Conservation (phyloP, 2,113 vertebrate species). For the Rhynchomys soricoides region DNA sequence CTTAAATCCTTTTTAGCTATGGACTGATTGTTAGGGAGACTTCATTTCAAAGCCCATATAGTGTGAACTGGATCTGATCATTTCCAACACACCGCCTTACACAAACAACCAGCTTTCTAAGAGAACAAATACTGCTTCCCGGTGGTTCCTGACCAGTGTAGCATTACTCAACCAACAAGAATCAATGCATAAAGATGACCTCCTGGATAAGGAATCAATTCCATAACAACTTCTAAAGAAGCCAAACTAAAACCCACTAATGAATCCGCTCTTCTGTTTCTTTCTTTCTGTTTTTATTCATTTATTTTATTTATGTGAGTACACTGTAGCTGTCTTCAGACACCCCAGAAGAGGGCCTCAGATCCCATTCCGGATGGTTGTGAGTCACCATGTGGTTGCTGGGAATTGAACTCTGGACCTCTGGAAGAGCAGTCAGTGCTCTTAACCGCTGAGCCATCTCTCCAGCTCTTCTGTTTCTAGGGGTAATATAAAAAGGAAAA, state of each 20-base stretch:
- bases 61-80: background rate
- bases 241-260: background rate
- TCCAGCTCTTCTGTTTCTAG: background rate
- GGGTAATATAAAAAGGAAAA: background rate
- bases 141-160: background rate
- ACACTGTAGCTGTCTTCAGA: too few species aligned
- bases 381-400: too few species aligned
- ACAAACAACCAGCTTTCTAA: background rate
- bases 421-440: too few species aligned
- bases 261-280: too few species aligned
- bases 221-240: constrained; percentile 46
- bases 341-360: too few species aligned
- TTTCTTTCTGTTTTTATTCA: too few species aligned
- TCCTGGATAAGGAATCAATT: constrained; percentile 26
- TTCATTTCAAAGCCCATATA: background rate
- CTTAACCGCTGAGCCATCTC: too few species aligned
- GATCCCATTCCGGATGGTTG: too few species aligned
- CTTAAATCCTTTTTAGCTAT: background rate
- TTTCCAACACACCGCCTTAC: background rate
- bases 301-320: too few species aligned
- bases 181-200: background rate
- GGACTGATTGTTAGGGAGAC: background rate
- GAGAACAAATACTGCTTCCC: background rate
- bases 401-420: too few species aligned
- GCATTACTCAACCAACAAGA: constrained; percentile 21